Evolutionary conservation across 2,888 invertebrate genomes (phyloP).

Genomic region (Rhimphoctona megacephalus): DNA sequence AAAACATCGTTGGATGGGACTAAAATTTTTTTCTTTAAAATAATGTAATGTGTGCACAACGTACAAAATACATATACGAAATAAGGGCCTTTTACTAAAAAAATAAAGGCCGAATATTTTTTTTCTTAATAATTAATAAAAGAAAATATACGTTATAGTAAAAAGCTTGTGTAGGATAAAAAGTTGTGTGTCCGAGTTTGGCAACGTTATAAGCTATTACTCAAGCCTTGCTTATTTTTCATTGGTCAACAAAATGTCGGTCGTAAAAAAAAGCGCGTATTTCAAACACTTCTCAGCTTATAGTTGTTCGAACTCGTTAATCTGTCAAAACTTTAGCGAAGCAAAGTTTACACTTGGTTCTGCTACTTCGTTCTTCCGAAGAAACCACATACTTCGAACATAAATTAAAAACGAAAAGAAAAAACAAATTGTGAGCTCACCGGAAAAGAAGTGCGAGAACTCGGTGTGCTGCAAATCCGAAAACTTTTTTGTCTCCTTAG

Average conservation of each 20-base stretch:
- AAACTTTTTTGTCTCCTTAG: conserved; percentile 12
- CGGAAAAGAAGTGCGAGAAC: conserved; percentile 44
- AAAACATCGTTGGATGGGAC: background rate
- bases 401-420: background rate
- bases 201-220: background rate
- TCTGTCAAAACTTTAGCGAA: background rate
- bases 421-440: conserved; percentile 48
- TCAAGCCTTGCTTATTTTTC: background rate
- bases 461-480: conserved; percentile 33
- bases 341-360: background rate
- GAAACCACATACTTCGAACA: background rate
- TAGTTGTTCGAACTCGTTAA: conserved; percentile 1
- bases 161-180: background rate
- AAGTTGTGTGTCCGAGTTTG: background rate
- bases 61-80: background rate
- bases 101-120: background rate
- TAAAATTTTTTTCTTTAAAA: background rate
- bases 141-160: background rate
- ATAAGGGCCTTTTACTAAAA: background rate
- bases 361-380: background rate
- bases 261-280: conserved; percentile 3
- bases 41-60: background rate
- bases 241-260: background rate
- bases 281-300: background rate
- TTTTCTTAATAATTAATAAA: background rate